Base-by-base conservation (phyloP, 2,888 invertebrate species). In the Chrysolina haemoptera region DNA sequence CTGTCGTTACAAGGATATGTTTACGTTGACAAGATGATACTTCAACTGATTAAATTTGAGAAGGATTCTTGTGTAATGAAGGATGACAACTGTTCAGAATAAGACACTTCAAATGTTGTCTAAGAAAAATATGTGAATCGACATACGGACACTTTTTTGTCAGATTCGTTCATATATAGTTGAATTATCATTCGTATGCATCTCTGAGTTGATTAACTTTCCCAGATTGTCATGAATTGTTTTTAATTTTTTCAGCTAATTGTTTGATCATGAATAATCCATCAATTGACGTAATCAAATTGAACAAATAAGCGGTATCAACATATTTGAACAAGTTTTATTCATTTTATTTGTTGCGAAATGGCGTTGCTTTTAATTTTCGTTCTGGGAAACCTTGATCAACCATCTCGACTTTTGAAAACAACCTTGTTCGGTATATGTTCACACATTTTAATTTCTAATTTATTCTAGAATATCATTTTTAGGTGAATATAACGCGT, bases 401-500 rank as follows among this genome's bases (percentile, higher is more conserved):
- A 48, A 48, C 10, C 48, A 48, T 48, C 48, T 16, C 48, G 16
- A 77, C 63, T 62, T 74, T 73, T 70, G 10, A 12, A n/a, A 70
- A 35, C 64, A 64, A 41, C 59, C 14, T 22, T 53, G n/a, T 62
- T 68, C 22, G 43, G 46, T 73, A 72, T 78, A 75, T 70, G 70
- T 77, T 75, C 77, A 73, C 71, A 74, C 66, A n/a, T n/a, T 69
- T 55, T 76, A 75, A 77, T 71, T 76, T 77, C 78, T 77, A 70
- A 78, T 80, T 78, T 79, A 76, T 78, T 71, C 71, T 79, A 79
- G 76, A 75, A 16, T 77, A 65, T 76, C 66, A 73, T 71, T 78
- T 78, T 68, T 78, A 80, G 80, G 77, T 76, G 77, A 53, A 79
- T 79, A 80, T 78, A 74, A 78, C 78, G 74, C 70, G 75, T 78